Evolutionary conservation across 1,140 invertebrate genomes (phyloP), one percentile per base, ranked within the genome.

Genomic region (Sitobion miscanthi): DNA sequence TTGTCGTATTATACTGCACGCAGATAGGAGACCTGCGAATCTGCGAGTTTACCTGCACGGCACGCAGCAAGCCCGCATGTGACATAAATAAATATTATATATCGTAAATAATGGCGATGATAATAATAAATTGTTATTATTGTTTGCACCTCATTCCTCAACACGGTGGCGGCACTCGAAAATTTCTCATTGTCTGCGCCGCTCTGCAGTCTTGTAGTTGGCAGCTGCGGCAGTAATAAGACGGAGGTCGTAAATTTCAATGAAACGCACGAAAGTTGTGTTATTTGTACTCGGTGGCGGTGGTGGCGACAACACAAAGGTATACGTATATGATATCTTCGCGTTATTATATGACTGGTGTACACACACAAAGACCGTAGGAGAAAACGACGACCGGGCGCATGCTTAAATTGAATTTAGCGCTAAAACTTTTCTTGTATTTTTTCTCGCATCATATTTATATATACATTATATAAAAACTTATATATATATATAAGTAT

Each of bases 231-330:
- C 35, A 17, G 45, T 35, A n/a, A 25, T 77, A 38, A 57, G 47
- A 88, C 47, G 38, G 11, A 45, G 87, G 89, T 90, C 57, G 89
- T 90, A 90, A 90, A 90, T 90, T 90, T 90, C 89, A 90, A 90
- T 90, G 89, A 90, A 90, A 90, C 89, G 25, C 89, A 45, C 57
- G 17, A 90, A 90, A 90, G 89, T 90, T 90, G 38, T 30, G n/a
- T 23, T 90, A 35, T 69, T 62, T n/a, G 35, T 69, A 69, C 30
- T 69, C 23, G 23, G 54, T 5, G 8, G 14, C 25, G 38, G 83
- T 23, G 82, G 82, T 23, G 38, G 20, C 7, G 35, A 38, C 42
- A 11, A 45, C 77, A 86, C 86, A 87, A 87, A 87, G 47, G 86
- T 49, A 25, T 49, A 30, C 47, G 25, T 42, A 77, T 77, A 77